Evolutionary conservation across 1,140 invertebrate genomes (phyloP).

Genomic region (Venturia canescens): DNA sequence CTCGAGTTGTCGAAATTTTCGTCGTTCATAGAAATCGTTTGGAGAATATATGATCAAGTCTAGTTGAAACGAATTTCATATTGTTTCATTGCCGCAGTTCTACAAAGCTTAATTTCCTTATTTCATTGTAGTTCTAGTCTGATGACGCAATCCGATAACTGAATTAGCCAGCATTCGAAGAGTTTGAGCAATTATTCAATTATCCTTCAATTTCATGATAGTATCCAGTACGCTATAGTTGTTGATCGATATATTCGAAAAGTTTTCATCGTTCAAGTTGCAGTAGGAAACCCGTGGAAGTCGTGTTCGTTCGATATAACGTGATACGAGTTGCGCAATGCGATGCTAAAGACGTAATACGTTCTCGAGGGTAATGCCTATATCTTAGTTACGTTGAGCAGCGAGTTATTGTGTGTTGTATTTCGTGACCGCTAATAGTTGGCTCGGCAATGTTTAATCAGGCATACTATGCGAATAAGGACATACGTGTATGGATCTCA

Average conservation of each 20-base stretch:
- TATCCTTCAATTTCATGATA: background rate
- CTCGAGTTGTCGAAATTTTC: background rate
- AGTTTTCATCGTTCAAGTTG: background rate
- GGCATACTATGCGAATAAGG: background rate
- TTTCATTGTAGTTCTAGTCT: too few relatives aligned
- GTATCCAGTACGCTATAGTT: background rate
- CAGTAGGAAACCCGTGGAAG: background rate
- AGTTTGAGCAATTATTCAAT: background rate
- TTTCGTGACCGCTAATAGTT: slow-evolving; percentile 10
- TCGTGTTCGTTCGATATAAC: background rate
- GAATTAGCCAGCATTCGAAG: too few relatives aligned
- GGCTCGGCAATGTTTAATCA: slow-evolving; percentile 18
- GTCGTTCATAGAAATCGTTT: background rate
- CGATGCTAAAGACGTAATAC: background rate
- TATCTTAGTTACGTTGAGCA: background rate
- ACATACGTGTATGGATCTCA: background rate
- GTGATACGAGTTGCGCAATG: background rate
- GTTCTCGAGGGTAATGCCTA: background rate
- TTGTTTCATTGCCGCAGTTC: too few relatives aligned
- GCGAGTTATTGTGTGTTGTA: background rate
- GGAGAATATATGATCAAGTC: too few relatives aligned
- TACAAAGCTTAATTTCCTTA: too few relatives aligned
- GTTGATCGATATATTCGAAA: background rate
- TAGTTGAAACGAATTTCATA: too few relatives aligned
- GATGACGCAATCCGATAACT: too few relatives aligned